Evolutionary conservation across 2,113 vertebrate genomes (phyloP).

Genomic region (Microcebus griseorufus): DNA sequence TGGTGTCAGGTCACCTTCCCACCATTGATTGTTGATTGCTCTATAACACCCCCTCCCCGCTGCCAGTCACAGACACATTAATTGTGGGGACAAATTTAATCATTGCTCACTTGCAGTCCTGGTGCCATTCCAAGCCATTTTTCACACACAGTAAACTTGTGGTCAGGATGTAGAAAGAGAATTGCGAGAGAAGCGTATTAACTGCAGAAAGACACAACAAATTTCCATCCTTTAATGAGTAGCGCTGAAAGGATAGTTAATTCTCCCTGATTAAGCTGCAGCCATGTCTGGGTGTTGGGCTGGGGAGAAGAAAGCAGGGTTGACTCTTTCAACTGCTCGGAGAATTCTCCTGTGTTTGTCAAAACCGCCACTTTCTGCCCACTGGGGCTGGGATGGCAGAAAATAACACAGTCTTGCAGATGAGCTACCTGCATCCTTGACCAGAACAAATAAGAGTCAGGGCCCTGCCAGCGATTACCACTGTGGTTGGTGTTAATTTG

Average conservation of each 20-base stretch:
- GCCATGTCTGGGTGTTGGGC: background rate
- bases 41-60: slow-evolving; percentile 52
- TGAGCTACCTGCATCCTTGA: background rate
- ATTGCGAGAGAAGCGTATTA: background rate
- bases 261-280: background rate
- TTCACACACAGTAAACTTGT: slow-evolving; percentile 55
- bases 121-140: slow-evolving; percentile 64
- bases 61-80: slow-evolving; percentile 78
- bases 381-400: background rate
- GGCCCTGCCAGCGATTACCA: background rate
- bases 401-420: background rate
- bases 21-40: slow-evolving; percentile 83
- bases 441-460: background rate
- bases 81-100: slow-evolving; percentile 78
- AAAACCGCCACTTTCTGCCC: background rate
- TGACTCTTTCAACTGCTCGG: background rate
- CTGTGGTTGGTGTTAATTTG: background rate
- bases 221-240: background rate
- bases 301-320: background rate
- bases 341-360: slow-evolving; percentile 25
- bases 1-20: slow-evolving; percentile 84
- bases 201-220: accelerated
- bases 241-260: background rate
- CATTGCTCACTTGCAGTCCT: slow-evolving; percentile 54
- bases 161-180: background rate